These are phyloP conservation scores for Mobula hypostoma DNA, from an alignment of 2,113 vertebrate genomes.

Conservation along the genomic window DNA sequence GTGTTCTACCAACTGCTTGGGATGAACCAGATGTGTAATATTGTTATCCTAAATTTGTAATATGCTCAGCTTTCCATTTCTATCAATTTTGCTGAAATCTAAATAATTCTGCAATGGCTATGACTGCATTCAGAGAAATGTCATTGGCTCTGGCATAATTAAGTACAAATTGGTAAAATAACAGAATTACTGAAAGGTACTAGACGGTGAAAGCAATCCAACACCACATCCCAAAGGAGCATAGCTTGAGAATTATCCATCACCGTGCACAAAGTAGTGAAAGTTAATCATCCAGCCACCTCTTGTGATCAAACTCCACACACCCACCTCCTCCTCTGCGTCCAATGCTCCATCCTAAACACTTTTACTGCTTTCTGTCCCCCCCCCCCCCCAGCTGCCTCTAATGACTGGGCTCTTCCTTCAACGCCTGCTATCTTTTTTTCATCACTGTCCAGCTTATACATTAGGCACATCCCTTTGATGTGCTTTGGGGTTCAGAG, in stretches of 20 bases:
- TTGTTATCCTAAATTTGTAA: not conserved
- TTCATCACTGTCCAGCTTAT: not conserved
- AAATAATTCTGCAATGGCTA: not conserved
- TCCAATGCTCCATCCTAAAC: not conserved
- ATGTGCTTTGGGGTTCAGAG: not conserved
- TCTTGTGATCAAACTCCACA: not conserved
- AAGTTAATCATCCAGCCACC: not conserved
- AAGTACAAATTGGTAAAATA: not conserved
- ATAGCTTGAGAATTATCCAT: not conserved
- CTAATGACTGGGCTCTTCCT: not conserved
- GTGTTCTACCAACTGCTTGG: not conserved
- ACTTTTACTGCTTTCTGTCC: not conserved
- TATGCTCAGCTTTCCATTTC: not conserved
- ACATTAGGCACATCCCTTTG: not conserved
- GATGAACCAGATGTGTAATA: not conserved
- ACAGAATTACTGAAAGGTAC: not conserved
- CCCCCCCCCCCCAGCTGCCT: not conserved
- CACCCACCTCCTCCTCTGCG: no score
- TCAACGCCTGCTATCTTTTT: not conserved
- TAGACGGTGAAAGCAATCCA: not conserved
- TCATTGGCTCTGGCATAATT: not conserved
- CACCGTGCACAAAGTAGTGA: not conserved
- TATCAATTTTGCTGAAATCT: not conserved
- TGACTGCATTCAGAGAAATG: not conserved
- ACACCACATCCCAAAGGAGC: not conserved